Percentiles rank a stretch among this genome's conserved stretches.
Evolutionary conservation across 2,113 vertebrate species (phyloP).

Genomic region (Mugil cephalus): DNA sequence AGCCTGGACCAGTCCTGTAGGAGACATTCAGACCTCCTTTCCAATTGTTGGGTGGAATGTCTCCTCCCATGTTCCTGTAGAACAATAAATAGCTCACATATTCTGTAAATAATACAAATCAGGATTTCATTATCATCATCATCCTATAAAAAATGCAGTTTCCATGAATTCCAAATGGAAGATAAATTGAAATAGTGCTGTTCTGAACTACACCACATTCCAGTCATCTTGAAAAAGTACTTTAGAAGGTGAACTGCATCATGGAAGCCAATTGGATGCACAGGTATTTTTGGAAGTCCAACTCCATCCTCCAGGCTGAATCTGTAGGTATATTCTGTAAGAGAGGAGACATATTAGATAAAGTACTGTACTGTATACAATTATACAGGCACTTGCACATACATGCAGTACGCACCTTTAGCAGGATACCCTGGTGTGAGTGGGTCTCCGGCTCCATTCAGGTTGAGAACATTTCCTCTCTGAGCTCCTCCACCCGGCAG

Average conservation of each 20-base stretch:
- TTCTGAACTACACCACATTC: not conserved
- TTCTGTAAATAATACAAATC: conserved; percentile 17
- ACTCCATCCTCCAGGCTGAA: conserved; percentile 85
- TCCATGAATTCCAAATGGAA: not conserved
- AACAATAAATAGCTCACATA: conserved; percentile 24
- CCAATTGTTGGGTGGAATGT: conserved; percentile 88
- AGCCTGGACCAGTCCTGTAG: conserved; percentile 93
- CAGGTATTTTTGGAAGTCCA: conserved; percentile 93
- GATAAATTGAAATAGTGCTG: not conserved
- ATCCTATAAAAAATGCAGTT: not conserved
- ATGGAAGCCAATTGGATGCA: conserved; percentile 94
- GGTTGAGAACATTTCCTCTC: conserved; percentile 93
- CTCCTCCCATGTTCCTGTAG: conserved; percentile 90
- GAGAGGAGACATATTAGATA: conserved; percentile 32
- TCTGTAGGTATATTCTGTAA: conserved; percentile 91
- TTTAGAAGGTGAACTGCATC: conserved; percentile 90
- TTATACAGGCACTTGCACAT: not conserved
- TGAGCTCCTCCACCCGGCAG: conserved; percentile 91
- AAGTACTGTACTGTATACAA: not conserved
- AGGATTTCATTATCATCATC: not conserved
- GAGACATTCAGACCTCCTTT: conserved; percentile 90
- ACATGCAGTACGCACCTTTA: conserved; percentile 92
- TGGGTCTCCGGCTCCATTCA: conserved; percentile 95
- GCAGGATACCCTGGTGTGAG: conserved; percentile 97
- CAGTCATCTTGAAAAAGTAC: conserved; percentile 70